Conservation (phyloP, 2,113 vertebrate species). For the Pachycephala philippinensis region DNA sequence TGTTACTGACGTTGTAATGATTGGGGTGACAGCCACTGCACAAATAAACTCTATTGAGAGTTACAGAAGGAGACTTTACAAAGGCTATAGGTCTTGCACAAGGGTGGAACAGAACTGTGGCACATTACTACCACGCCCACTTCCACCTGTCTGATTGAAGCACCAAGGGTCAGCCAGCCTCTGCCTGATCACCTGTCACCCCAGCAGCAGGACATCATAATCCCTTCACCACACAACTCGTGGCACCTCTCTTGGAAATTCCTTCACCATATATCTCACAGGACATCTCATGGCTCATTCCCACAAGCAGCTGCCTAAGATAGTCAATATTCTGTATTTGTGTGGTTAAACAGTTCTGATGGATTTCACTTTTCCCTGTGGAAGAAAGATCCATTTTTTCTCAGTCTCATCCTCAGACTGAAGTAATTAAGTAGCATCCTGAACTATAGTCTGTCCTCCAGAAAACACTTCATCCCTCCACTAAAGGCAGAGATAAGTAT, state of each 20-base stretch:
- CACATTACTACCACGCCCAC: no score
- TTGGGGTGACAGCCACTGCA: neutral
- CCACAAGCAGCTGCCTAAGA: neutral
- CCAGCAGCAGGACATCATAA: neutral
- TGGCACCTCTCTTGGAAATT: neutral
- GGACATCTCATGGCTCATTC: neutral
- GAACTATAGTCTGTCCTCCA: neutral
- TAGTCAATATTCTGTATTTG: neutral
- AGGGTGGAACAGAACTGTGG: rapidly evolving
- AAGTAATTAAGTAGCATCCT: neutral
- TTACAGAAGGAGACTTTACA: no score
- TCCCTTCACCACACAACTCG: neutral
- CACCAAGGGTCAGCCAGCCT: neutral
- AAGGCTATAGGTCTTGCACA: neutral
- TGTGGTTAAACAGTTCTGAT: neutral
- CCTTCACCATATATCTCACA: neutral
- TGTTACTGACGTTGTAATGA: neutral
- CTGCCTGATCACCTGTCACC: neutral
- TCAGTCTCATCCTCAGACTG: neutral
- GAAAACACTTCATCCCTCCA: neutral
- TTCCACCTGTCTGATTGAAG: neutral
- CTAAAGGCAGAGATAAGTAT: neutral
- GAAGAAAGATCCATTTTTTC: neutral
- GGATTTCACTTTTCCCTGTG: neutral
- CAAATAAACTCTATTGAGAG: neutral